Conservation (phyloP, 2,113 vertebrate genomes). For the Chrysemys picta region DNA sequence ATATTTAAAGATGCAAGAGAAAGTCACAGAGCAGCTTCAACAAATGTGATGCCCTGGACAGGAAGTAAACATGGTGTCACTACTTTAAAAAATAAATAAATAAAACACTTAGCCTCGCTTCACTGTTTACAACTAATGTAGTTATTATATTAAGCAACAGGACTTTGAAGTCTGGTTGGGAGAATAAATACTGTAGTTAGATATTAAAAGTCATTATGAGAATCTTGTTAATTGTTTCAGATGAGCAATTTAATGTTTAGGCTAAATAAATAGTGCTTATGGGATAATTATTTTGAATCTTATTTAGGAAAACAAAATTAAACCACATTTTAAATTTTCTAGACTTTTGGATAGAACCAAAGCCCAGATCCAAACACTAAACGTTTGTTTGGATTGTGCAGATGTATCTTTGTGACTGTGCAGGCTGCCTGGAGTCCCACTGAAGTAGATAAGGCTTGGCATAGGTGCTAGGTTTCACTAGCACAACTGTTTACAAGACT, state of each 20-base stretch:
- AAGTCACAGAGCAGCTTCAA: conserved; percentile 17
- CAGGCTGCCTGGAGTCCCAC: not conserved
- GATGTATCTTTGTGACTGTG: not conserved
- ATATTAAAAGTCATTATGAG: conserved; percentile 47
- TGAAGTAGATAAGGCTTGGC: not conserved
- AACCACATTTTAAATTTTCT: conserved; percentile 4
- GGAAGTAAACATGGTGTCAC: conserved; percentile 21
- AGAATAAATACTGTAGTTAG: too few relatives aligned
- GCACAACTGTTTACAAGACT: not conserved
- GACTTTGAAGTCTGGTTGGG: not conserved
- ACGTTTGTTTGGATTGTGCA: too few relatives aligned
- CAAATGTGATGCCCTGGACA: conserved; percentile 55
- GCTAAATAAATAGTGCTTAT: conserved; percentile 58
- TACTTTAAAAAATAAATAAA: conserved; percentile 63
- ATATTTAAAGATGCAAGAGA: conserved; percentile 12
- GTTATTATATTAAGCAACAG: conserved; percentile 53
- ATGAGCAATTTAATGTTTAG: conserved; percentile 68
- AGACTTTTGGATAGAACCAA: not conserved
- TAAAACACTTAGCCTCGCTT: conserved; percentile 36
- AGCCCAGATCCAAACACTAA: not conserved
- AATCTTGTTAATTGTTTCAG: conserved; percentile 57
- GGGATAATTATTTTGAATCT: conserved; percentile 66
- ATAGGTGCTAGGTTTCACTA: not conserved
- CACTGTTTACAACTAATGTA: conserved; percentile 62
- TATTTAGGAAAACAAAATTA: conserved; percentile 70